Evolutionary conservation across 2,888 invertebrate genomes (phyloP).

Genomic region (Clepsis dumicolana): DNA sequence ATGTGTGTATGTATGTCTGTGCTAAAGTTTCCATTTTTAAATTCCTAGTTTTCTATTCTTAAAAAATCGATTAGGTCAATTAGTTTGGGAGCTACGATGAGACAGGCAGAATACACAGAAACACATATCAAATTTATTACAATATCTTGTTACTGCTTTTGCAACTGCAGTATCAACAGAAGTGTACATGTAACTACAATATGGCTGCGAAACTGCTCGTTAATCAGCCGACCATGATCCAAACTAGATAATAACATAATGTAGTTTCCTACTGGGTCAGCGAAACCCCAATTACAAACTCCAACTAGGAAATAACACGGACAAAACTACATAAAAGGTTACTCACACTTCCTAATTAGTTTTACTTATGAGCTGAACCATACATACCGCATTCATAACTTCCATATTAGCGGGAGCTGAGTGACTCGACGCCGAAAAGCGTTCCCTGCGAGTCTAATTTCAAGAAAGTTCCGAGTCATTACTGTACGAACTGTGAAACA

Average conservation of each 20-base stretch:
- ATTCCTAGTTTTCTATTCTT: too few species aligned
- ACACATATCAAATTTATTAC: too few species aligned
- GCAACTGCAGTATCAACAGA: too few species aligned
- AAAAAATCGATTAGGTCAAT: too few species aligned
- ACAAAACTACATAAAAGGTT: slow-evolving; percentile 38
- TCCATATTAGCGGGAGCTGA: slow-evolving; percentile 57
- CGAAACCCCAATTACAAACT: slow-evolving; percentile 22
- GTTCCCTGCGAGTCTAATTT: slow-evolving; percentile 57
- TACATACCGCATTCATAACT: slow-evolving; percentile 56
- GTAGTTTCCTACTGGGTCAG: slow-evolving; percentile 11
- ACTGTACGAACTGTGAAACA: slow-evolving; percentile 60
- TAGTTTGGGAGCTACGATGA: too few species aligned
- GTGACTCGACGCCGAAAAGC: slow-evolving; percentile 48
- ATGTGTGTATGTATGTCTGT: too few species aligned
- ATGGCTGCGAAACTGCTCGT: background rate
- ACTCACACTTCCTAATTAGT: slow-evolving; percentile 51
- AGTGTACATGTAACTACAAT: too few species aligned
- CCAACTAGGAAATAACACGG: slow-evolving; percentile 27
- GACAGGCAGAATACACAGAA: too few species aligned
- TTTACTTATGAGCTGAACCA: slow-evolving; percentile 47
- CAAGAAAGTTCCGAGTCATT: slow-evolving; percentile 69
- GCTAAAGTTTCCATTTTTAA: too few species aligned
- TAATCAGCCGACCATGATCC: background rate
- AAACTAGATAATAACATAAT: slow-evolving; percentile 28
- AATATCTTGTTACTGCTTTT: too few species aligned